Percentiles rank a stretch among this genome's conserved stretches.
Evolutionary conservation across 2,888 invertebrate genomes (phyloP).

Genomic region (Drosophila testacea): DNA sequence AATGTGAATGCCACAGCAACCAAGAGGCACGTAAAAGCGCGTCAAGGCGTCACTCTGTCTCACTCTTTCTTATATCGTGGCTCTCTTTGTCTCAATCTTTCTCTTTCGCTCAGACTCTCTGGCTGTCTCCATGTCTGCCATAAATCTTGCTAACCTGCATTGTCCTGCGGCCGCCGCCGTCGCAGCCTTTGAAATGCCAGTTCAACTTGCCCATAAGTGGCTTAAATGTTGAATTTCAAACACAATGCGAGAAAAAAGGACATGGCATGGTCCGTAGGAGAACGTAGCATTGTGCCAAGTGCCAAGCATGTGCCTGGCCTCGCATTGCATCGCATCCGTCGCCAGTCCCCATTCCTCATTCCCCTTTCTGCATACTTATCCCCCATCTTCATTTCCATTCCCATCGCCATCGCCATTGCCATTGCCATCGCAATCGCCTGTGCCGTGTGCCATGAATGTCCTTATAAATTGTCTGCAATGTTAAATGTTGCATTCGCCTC

Average conservation of each 20-base stretch:
- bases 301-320: constrained; percentile 69
- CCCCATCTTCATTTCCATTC: neutral
- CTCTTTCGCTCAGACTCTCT: constrained; percentile 19
- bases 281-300: constrained; percentile 72
- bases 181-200: constrained; percentile 79
- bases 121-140: constrained; percentile 59
- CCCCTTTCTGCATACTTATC: neutral
- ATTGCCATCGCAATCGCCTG: constrained; percentile 29
- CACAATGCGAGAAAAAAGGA: constrained; percentile 69
- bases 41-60: constrained; percentile 54
- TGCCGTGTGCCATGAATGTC: constrained; percentile 79
- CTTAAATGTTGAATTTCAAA: constrained; percentile 81
- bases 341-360: constrained; percentile 6
- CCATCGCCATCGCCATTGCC: constrained; percentile 8
- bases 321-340: constrained; percentile 47
- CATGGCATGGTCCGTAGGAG: constrained; percentile 40
- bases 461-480: constrained; percentile 81
- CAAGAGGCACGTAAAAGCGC: constrained; percentile 63
- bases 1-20: constrained; percentile 46
- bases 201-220: constrained; percentile 81
- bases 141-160: constrained; percentile 77
- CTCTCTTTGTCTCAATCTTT: constrained; percentile 22
- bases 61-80: neutral
- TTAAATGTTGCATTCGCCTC: constrained; percentile 78
- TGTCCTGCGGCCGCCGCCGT: constrained; percentile 65